These are phyloP conservation scores for Moxostoma hubbsi DNA, from an alignment of 2,797 vertebrate species.

Conservation along the genomic window DNA sequence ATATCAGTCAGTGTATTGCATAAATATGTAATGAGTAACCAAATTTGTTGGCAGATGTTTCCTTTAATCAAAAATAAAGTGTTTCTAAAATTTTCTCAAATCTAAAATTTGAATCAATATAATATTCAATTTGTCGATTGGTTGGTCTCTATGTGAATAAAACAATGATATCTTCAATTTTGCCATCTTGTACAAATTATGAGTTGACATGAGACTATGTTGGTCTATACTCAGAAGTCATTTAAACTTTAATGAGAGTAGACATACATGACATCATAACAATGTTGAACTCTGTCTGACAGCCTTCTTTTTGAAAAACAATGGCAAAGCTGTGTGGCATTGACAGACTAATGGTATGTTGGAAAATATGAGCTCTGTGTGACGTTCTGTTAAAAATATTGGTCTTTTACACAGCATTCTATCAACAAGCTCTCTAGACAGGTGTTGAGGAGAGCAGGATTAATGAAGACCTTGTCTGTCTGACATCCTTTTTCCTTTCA, in stretches of 20 bases:
- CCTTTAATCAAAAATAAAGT: too few species aligned
- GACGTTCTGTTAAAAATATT: slow-evolving; percentile 33
- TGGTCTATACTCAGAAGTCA: background rate
- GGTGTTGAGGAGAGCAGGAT: slow-evolving; percentile 48
- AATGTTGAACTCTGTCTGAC: slow-evolving; percentile 6
- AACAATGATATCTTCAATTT: too few species aligned
- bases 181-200: too few species aligned
- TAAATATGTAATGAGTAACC: too few species aligned
- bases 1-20: too few species aligned
- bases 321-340: slow-evolving; percentile 29
- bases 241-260: background rate
- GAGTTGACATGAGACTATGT: too few species aligned
- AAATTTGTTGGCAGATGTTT: too few species aligned
- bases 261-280: slow-evolving; percentile 13
- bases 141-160: too few species aligned
- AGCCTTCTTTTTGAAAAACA: slow-evolving; percentile 33
- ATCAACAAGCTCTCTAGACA: slow-evolving; percentile 42
- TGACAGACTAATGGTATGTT: slow-evolving; percentile 48
- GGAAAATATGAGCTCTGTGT: slow-evolving; percentile 32
- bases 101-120: too few species aligned
- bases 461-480: slow-evolving; percentile 44
- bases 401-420: slow-evolving; percentile 37
- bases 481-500: slow-evolving; percentile 44
- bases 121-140: too few species aligned
- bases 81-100: too few species aligned